phyloP scores from a whole-genome alignment of 2,888 invertebrate species.

The Chrysina gloriosa region DNA sequence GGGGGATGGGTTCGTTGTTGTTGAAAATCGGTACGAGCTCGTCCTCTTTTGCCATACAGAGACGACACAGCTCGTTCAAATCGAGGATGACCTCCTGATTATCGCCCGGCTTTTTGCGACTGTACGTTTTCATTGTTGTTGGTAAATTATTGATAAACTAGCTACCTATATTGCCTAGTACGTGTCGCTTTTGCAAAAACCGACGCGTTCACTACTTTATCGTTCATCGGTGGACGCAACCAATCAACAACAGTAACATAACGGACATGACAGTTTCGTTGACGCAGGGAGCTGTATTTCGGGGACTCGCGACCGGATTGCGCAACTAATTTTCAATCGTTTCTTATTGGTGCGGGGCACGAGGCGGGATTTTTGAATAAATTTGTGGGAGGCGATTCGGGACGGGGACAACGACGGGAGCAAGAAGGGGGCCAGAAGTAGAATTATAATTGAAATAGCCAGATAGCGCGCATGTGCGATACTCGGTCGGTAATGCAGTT shows the following conservation, averaged over 20 bases:
- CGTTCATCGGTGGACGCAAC: conserved; percentile 43
- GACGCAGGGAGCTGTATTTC: too few species aligned
- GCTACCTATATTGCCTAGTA: conserved; percentile 47
- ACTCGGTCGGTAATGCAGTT: too few species aligned
- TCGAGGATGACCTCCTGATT: conserved; percentile 68
- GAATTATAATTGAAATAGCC: too few species aligned
- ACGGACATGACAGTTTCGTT: conserved; percentile 44
- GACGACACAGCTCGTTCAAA: conserved; percentile 73
- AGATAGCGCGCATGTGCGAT: too few species aligned
- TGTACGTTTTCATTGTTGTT: conserved; percentile 69
- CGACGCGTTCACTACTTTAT: conserved; percentile 50
- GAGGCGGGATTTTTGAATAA: too few species aligned
- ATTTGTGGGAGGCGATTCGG: too few species aligned
- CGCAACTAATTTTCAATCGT: too few species aligned
- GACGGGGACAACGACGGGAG: too few species aligned
- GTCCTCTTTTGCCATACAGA: conserved; percentile 72
- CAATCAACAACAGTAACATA: too few species aligned
- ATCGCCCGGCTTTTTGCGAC: conserved; percentile 69
- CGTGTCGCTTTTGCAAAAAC: conserved; percentile 1
- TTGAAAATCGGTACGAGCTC: conserved; percentile 72
- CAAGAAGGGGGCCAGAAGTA: too few species aligned
- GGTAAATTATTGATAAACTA: conserved; percentile 50
- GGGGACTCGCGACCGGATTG: too few species aligned
- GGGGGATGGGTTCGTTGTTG: conserved; percentile 67
- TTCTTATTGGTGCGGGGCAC: too few species aligned